Evolutionary conservation across 1,140 invertebrate genomes (phyloP), one percentile per base, ranked within the genome.

Genomic region (Tetragonula clypearis): DNA sequence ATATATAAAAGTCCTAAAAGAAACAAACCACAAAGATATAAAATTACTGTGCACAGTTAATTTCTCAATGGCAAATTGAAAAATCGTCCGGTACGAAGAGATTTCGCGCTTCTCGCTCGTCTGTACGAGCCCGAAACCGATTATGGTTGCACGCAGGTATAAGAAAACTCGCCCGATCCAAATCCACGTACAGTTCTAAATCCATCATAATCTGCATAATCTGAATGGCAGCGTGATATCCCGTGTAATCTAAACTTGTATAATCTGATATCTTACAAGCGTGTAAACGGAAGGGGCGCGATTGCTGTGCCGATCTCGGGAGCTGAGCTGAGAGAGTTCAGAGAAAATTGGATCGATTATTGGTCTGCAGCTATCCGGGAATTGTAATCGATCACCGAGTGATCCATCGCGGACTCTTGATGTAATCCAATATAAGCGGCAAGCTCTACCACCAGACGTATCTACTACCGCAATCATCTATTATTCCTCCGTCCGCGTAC

Each of bases 391-490:
- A 75, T 82, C 56, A 73, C 56, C 35, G 19, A 14, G 19, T 12
- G 55, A 82, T 82, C 71, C 56, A 65, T 82, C 68, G 55, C 14
- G 55, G 55, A 76, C 30, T 76, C 74, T 76, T 60, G 74, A 76
- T 60, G 55, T 76, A 76, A 76, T 76, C 74, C 74, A n/a, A 76
- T 76, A 76, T 30, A 76, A 58, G 30, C 56, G 21, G 55, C 14
- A n/a, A 58, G 26, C 71, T 55, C 49, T 53, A 8, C 41, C 49
- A 17, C 14, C 49, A 73, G 49, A n/a, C 49, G 41, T 15, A 58
- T 76, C 49, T 55, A 30, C 72, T 8, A 23, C 30, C 56, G 55
- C 26, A 11, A 76, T 76, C 74, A 60, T 76, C 74, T 26, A 49
- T 76, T 76, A 76, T 73, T 73, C 71, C 71, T 73, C 26, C 14